Conservation (phyloP, 2,888 invertebrate species). For the Lagria hirta region DNA sequence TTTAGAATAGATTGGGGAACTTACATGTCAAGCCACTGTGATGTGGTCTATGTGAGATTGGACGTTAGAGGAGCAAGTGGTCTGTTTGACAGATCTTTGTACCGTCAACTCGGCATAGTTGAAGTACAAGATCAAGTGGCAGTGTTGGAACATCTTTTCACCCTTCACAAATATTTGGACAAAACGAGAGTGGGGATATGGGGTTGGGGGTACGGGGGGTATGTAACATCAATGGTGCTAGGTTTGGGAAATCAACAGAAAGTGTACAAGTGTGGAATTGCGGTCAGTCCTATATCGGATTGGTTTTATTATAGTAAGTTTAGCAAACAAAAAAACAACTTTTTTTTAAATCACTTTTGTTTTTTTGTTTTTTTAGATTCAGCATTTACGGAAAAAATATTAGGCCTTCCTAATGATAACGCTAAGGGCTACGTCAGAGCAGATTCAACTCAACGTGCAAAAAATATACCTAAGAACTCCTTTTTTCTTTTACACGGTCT, state of each 20-base stretch:
- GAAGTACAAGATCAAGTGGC: conserved; percentile 92
- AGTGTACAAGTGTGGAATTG: conserved; percentile 89
- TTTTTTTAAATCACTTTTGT: no score
- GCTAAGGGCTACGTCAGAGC: conserved; percentile 90
- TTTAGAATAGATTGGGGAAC: conserved; percentile 90
- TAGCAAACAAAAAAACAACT: no score
- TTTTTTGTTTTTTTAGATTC: conserved; percentile 83
- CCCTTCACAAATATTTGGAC: conserved; percentile 81
- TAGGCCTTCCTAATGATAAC: conserved; percentile 86
- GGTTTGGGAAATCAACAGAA: conserved; percentile 72
- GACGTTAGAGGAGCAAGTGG: conserved; percentile 79
- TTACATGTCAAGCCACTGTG: conserved; percentile 87
- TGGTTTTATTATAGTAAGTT: conserved; percentile 92
- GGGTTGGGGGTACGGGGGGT: conserved; percentile 98
- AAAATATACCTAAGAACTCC: conserved; percentile 84
- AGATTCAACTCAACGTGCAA: conserved; percentile 85
- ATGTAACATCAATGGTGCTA: conserved; percentile 88
- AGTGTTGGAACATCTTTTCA: conserved; percentile 79
- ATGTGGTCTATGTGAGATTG: conserved; percentile 86
- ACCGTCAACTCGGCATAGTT: conserved; percentile 81
- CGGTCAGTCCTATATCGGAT: conserved; percentile 93
- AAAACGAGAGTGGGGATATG: conserved; percentile 87
- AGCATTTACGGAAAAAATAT: conserved; percentile 91
- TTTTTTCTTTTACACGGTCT: conserved; percentile 91
- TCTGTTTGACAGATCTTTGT: conserved; percentile 79